phyloP scores from a whole-genome alignment of 2,797 vertebrate species.

The Hydrophis major region DNA sequence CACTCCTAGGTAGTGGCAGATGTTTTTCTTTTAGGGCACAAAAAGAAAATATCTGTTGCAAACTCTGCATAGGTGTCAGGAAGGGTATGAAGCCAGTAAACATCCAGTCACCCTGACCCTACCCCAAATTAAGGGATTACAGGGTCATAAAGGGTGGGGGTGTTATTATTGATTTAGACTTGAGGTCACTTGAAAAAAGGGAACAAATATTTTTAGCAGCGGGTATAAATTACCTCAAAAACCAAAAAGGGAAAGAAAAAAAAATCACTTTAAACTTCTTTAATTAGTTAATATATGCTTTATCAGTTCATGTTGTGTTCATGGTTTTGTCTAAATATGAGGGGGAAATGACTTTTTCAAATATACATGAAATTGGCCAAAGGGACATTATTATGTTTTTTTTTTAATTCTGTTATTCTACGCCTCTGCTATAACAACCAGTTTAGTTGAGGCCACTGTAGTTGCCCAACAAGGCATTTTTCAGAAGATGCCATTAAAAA shows the following conservation, averaged over 20 bases:
- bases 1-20: not conserved
- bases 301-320: conserved; percentile 54
- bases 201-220: conserved; percentile 47
- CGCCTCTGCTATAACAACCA: conserved; percentile 15
- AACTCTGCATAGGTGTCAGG: not conserved
- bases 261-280: not conserved
- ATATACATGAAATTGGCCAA: conserved; percentile 12
- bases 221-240: not conserved
- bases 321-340: conserved; percentile 44
- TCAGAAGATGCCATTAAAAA: not conserved
- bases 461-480: conserved; percentile 39
- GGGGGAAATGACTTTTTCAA: conserved; percentile 33
- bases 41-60: not conserved
- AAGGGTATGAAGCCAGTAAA: not conserved
- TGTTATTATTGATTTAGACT: conserved; percentile 66
- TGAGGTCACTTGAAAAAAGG: conserved; percentile 67
- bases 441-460: conserved; percentile 8
- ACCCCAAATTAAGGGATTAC: not conserved
- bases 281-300: conserved; percentile 54
- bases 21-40: not conserved
- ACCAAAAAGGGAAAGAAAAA: too few species aligned
- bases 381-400: not conserved
- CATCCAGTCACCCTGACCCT: not conserved
- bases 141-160: not conserved
- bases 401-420: conserved; percentile 20